Base-by-base conservation (phyloP, 2,888 invertebrate species). In the Lomographa bimaculata region DNA sequence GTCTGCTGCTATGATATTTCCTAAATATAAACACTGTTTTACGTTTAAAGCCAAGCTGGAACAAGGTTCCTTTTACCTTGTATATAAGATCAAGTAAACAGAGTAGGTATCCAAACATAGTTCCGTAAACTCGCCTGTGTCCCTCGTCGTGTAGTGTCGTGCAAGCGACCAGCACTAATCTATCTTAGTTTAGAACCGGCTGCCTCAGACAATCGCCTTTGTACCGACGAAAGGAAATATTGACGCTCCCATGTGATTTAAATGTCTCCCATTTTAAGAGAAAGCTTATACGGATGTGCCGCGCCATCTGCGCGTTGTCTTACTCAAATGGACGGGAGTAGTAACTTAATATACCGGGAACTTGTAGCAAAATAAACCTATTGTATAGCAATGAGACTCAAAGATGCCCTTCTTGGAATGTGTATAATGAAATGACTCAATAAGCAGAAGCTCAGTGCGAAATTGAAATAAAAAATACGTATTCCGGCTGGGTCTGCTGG, bases 191-290 rank as follows among this genome's bases (percentile, higher is more conserved):
- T 69, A 73, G 71, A 75, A 68, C 60, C 62, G 61, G 56, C 69
- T 60, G 64, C 64, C 61, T 57, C 59, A 64, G 73, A 78, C 71
- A 76, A 71, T 74, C 64, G 65, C 69, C 70, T 78, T 84, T 78
- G 81, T 79, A 75, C 75, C 68, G 65, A 60, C 62, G 66, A 71
- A 79, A 83, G 77, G 77, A 83, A 82, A 85, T 84, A 86, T 84
- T 72, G 84, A 83, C 75, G 75, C 76, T 81, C 80, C 69, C 80
- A 59, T 71, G 80, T 74, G 85, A 83, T 83, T 85, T 79, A 79
- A 83, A 84, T 79, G 76, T 80, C 74, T 81, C 74, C 74, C 79
- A 79, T 87, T 89, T 85, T 83, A 82, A 85, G 76, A 84, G 85
- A 83, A 86, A 85, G 74, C 76, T 71, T 82, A 86, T 81, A 84